Evolutionary conservation across 2,797 vertebrate genomes (phyloP).

Genomic region (Poeciliopsis infans): DNA sequence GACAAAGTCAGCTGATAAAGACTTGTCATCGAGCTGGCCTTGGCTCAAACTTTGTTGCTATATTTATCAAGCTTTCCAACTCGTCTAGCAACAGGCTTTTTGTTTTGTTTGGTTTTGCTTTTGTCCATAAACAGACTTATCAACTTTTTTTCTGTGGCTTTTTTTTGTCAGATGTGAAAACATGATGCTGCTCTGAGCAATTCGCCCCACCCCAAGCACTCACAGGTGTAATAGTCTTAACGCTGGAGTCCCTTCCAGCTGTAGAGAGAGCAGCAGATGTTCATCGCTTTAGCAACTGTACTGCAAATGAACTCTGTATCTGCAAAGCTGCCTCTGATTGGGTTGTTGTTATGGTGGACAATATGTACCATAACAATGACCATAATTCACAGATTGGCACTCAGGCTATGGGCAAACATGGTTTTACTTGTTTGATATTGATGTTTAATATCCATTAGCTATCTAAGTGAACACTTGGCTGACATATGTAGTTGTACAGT

Average conservation of each 20-base stretch:
- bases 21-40: background rate
- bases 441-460: slow-evolving; percentile 5
- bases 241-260: background rate
- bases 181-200: background rate
- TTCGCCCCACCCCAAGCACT: background rate
- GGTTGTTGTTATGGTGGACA: background rate
- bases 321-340: background rate
- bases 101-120: background rate
- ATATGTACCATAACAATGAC: background rate
- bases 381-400: background rate
- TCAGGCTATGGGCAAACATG: background rate
- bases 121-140: background rate
- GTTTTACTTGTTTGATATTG: slow-evolving; percentile 3
- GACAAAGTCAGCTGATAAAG: background rate
- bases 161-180: background rate
- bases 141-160: background rate
- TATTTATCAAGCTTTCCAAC: background rate
- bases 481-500: slow-evolving; percentile 16
- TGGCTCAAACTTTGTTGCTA: background rate
- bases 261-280: background rate
- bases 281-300: background rate
- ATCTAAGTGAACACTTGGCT: slow-evolving; percentile 36
- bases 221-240: background rate
- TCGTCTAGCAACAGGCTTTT: background rate
- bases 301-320: background rate